Conservation (phyloP, 2,888 invertebrate genomes). For the Elegia similella region DNA sequence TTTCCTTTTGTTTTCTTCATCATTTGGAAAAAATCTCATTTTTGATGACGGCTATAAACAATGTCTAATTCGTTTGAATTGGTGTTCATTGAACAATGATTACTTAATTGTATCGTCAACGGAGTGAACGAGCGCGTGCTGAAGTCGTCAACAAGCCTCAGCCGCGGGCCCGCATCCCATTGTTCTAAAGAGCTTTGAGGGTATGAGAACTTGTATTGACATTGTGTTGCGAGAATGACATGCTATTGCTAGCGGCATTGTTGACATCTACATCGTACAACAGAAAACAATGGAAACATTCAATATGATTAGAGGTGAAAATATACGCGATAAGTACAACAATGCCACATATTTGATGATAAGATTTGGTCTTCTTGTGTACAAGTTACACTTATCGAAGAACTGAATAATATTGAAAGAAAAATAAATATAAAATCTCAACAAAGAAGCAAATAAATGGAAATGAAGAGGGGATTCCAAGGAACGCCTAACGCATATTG, state of each 20-base stretch:
- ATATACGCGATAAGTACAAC: conserved; percentile 1
- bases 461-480: background rate
- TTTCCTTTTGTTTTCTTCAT: background rate
- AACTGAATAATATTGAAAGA: too few species aligned
- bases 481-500: background rate
- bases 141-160: conserved; percentile 41
- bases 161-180: conserved; percentile 62
- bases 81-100: conserved; percentile 45
- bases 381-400: background rate
- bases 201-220: conserved; percentile 35
- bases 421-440: background rate
- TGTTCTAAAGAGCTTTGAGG: conserved; percentile 57
- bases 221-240: conserved; percentile 36
- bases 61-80: conserved; percentile 31
- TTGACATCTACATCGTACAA: conserved; percentile 27
- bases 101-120: conserved; percentile 56
- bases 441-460: background rate
- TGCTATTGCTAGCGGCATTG: conserved; percentile 29
- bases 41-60: conserved; percentile 15
- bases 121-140: conserved; percentile 39
- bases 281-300: conserved; percentile 32
- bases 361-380: background rate
- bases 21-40: background rate
- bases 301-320: conserved; percentile 22
- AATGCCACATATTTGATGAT: background rate